phyloP scores from a whole-genome alignment of 2,888 invertebrate species.

The Eudasyphora cyanicolor region DNA sequence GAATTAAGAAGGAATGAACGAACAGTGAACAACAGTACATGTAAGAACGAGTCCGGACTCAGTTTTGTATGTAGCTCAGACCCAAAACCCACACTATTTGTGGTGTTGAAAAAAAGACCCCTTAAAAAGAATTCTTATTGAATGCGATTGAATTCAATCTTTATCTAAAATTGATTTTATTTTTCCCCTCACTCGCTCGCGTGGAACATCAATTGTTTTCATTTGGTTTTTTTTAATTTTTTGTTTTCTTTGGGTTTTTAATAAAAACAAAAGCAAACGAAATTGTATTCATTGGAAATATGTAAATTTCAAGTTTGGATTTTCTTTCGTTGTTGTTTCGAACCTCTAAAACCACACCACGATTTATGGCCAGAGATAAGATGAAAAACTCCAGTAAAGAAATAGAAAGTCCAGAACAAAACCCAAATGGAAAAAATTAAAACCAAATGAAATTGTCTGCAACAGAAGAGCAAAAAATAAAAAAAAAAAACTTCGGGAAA shows the following conservation, averaged over 20 bases:
- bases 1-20: background rate
- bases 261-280: background rate
- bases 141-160: conserved; percentile 17
- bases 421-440: background rate
- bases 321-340: background rate
- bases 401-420: conserved; percentile 25
- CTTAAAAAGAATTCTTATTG: conserved; percentile 4
- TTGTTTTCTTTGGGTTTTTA: background rate
- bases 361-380: conserved; percentile 16
- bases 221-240: background rate
- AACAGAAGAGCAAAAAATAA: background rate
- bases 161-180: conserved; percentile 40
- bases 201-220: too few species aligned
- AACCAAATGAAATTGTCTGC: background rate
- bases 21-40: background rate
- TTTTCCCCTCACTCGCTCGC: too few species aligned
- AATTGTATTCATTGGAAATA: conserved; percentile 31
- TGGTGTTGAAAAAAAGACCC: background rate
- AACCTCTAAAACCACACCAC: background rate
- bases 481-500: background rate
- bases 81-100: conserved; percentile 9
- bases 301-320: conserved; percentile 12
- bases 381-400: background rate
- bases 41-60: background rate
- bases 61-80: background rate